A percentile compares a stretch with the other conserved stretches of the same genome.
phyloP scores from a whole-genome alignment of 1,140 invertebrate species.

The Zeugodacus cucurbitae region DNA sequence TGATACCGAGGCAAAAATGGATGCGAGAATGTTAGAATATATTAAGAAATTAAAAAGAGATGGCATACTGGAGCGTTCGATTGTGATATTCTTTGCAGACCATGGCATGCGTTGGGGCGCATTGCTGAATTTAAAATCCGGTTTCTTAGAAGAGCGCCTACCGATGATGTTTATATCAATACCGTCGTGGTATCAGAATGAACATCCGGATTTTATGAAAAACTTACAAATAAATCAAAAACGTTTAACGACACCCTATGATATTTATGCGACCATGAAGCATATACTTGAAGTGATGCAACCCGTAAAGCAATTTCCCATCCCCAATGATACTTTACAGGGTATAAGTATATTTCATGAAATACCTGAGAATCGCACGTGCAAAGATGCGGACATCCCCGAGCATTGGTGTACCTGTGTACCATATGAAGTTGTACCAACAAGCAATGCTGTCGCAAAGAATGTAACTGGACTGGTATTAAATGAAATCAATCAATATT shows the following conservation, averaged over 20 bases:
- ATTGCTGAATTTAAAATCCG: constrained; percentile 74
- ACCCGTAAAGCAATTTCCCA: constrained; percentile 49
- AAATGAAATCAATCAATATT: constrained; percentile 63
- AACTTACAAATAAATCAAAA: constrained; percentile 79
- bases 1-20: constrained; percentile 76
- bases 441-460: constrained; percentile 56
- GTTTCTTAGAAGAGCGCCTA: constrained; percentile 88
- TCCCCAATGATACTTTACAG: constrained; percentile 66
- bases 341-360: constrained; percentile 77
- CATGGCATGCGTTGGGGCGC: constrained; percentile 91
- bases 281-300: constrained; percentile 63
- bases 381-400: constrained; percentile 75
- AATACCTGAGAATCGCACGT: constrained; percentile 74
- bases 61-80: constrained; percentile 73
- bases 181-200: constrained; percentile 77
- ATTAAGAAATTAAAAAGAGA: constrained; percentile 71
- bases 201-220: constrained; percentile 71
- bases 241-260: constrained; percentile 83
- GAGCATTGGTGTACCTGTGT: constrained; percentile 84
- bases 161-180: constrained; percentile 85
- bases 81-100: constrained; percentile 88
- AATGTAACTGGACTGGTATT: constrained; percentile 68
- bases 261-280: constrained; percentile 77
- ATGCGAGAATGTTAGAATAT: constrained; percentile 70
- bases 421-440: constrained; percentile 62